Base-by-base conservation (phyloP, 23 tunicate species). In the Trididemnum nubilum region DNA sequence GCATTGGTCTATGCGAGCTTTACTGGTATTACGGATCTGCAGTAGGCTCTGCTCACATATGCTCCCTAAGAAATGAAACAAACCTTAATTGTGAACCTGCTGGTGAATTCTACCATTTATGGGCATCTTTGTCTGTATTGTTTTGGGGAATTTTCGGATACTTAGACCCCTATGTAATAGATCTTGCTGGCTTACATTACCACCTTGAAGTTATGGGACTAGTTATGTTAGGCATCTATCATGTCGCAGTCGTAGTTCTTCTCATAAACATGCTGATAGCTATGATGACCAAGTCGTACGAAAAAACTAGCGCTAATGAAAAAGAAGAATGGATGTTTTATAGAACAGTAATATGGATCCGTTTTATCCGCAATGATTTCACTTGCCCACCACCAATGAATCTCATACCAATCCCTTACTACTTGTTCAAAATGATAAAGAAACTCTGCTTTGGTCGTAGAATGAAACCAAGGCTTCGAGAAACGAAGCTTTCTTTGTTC, bases 241-340 rank as follows among this genome's bases (percentile, higher is more conserved):
- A 86, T 64, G 85, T 86, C 23, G 37, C 36, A 12, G 90, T 76
- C 19, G 61, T 80, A 28, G 49, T 86, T 54, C 72, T 86, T 34
- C 70, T 86, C 51, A 35, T 80, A 44, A 86, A 86, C 80, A 86
- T 86, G 90, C 30, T 86, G 40, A 86, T 86, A 22, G 90, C 90
- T n/a, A 86, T 86, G 90, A 86, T 86, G 90, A 71, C 77, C 26
- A 52, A 67, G 29, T 69, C 90, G 0, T 86, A 67, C 52, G 90
- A 86, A n/a, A 64, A 50, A 7, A 86, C 90, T n/a, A 79, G 80
- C 24, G 54, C 26, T 0, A 71, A 63, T 7, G 72, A 71, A 34
- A 85, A 86, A 34, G 52, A 24, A 33, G 85, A 77, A 23, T 86
- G 90, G 90, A 79, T 51, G 36, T 86, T 86, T 54, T 76, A 72